Conservation (phyloP, 2,797 vertebrate genomes). For the Acropternis orthonyx region DNA sequence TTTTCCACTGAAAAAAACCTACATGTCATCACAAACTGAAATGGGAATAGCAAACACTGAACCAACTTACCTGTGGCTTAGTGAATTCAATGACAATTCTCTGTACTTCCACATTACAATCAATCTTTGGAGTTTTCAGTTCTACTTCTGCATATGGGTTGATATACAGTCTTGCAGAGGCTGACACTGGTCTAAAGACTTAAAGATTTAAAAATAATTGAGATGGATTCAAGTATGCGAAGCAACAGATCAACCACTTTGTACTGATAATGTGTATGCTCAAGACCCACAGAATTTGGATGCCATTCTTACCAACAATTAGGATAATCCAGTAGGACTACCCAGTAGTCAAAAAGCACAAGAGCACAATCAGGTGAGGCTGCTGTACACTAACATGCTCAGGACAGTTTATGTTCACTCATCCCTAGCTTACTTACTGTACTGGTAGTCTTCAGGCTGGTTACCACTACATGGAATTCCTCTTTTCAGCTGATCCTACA, state of each 20-base stretch:
- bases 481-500: conserved; percentile 75
- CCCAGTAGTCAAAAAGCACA: neutral
- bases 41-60: neutral
- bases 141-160: conserved; percentile 89
- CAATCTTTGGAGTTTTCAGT: conserved; percentile 85
- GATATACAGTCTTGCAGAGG: conserved; percentile 91
- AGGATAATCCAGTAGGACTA: neutral
- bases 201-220: neutral
- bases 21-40: neutral
- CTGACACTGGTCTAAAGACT: conserved; percentile 95
- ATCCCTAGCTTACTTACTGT: conserved; percentile 75
- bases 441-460: conserved; percentile 69
- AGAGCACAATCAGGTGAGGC: neutral
- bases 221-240: neutral
- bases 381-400: neutral
- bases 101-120: conserved; percentile 90
- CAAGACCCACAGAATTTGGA: neutral
- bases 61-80: conserved; percentile 84
- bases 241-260: neutral
- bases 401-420: neutral
- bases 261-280: fast-evolving
- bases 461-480: conserved; percentile 69
- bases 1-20: neutral
- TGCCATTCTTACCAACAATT: neutral
- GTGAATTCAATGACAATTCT: conserved; percentile 91